Evolutionary conservation across 2,888 invertebrate species (phyloP), one percentile per base, ranked within the genome.

Genomic region (Deilephila elpenor): DNA sequence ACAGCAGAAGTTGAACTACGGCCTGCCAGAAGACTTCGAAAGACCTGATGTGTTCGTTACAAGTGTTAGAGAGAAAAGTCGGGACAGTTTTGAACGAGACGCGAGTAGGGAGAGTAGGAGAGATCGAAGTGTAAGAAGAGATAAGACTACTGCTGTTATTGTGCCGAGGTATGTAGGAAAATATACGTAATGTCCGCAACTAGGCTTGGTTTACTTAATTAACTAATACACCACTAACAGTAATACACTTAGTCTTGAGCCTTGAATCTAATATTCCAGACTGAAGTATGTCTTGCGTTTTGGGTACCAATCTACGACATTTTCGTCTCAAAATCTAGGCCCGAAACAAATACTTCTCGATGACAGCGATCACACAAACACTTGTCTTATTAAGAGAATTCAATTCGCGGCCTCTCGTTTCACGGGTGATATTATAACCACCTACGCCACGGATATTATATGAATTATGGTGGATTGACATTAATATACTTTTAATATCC

Each of bases 1-100:
- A 0, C 95, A 95, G 73, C 95, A 96, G 84, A 95, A 95, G 72
- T 79, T 96, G 7, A 95, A 94, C 75, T 96, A 96, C 77, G 94
- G 95, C 0, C 53, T 89, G 3, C 82, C 89, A 61, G 89, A 87
- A 19, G 88, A 89, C 0, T 86, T 89, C 25, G 91, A 90, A 0
- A 87, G 90, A 29, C 87, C 87, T 25, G 94, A 95, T 78, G 90
- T 95, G 0, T 94, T 94, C 71, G 92, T 94, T 0, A 93, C 92
- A 0, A 94, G 94, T 75, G 87, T 89, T 72, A 88, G 92, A 70
- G 92, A 93, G 56, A 91, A 87, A 74, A 90, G 89, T 75, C 81
- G 87, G n/a, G 92, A 93, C 25, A 83, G 89, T 71, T 77, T 89
- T 59, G 91, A 93, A 72, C 89, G 90, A 75, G 89, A 91, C 72